phyloP scores from a whole-genome alignment of 1,140 invertebrate species.

The Oedothorax gibbosus region DNA sequence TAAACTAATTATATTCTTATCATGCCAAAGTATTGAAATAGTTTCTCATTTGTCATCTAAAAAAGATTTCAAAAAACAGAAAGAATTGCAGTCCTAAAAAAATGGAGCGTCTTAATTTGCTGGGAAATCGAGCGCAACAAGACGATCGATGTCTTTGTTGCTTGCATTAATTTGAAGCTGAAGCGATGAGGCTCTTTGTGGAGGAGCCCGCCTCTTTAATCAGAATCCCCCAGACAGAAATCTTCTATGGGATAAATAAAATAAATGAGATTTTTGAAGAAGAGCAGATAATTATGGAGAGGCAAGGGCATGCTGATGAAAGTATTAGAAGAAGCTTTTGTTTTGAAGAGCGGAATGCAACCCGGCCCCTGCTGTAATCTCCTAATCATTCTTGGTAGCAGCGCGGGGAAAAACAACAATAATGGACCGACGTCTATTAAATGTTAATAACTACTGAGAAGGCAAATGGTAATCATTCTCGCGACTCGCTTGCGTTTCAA shows the following conservation, averaged over 20 bases:
- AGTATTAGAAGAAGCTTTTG: slow-evolving; percentile 61
- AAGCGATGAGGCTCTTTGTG: slow-evolving; percentile 35
- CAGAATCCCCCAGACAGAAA: slow-evolving; percentile 56
- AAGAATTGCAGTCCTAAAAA: no score
- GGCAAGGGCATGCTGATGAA: slow-evolving; percentile 36
- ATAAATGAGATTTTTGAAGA: slow-evolving; percentile 59
- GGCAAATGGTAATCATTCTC: slow-evolving; percentile 56
- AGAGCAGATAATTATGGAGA: slow-evolving; percentile 57
- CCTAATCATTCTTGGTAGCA: slow-evolving; percentile 58
- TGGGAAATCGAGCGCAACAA: no score
- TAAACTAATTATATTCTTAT: no score
- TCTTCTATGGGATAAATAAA: slow-evolving; percentile 60
- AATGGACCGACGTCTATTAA: slow-evolving; percentile 61
- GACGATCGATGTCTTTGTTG: slow-evolving; percentile 12
- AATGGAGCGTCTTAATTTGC: no score
- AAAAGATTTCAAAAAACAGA: no score
- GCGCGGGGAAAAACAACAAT: slow-evolving; percentile 55
- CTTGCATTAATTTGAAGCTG: slow-evolving; percentile 48
- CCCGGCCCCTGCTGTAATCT: slow-evolving; percentile 35
- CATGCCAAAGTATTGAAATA: no score
- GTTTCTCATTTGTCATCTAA: no score
- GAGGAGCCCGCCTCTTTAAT: slow-evolving; percentile 47
- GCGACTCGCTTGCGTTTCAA: slow-evolving; percentile 57
- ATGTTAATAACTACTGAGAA: slow-evolving; percentile 60
- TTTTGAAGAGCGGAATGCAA: slow-evolving; percentile 54